phyloP scores from a whole-genome alignment of 64 coral and sea anemone species.

The Pocillopora damicornis region DNA sequence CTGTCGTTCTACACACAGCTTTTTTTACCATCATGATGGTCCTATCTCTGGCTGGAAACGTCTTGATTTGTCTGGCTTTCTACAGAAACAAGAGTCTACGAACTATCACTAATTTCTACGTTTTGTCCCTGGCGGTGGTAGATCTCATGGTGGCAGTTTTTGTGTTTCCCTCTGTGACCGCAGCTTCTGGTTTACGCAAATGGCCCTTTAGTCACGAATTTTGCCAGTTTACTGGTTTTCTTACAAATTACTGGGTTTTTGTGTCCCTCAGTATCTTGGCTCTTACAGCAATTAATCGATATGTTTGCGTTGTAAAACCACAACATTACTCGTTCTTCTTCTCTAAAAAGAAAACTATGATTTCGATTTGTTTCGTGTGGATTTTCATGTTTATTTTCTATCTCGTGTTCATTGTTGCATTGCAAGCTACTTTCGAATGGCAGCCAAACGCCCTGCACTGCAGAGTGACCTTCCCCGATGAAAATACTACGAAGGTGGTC shows the following conservation, averaged over 20 bases:
- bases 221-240: slow-evolving; percentile 30
- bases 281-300: slow-evolving; percentile 26
- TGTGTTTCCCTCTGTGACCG: not conserved
- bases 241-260: not conserved
- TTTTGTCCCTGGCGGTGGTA: not conserved
- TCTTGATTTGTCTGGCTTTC: slow-evolving; percentile 25
- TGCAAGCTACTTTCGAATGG: not conserved
- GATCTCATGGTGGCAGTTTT: slow-evolving; percentile 33
- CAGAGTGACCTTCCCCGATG: too few species aligned
- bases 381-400: not conserved
- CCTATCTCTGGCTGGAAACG: slow-evolving; percentile 15
- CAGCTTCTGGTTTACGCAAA: not conserved
- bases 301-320: slow-evolving; percentile 17
- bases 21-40: not conserved
- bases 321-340: slow-evolving; percentile 7
- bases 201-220: not conserved
- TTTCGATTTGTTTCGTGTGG: slow-evolving; percentile 20
- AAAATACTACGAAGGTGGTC: too few species aligned
- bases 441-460: not conserved
- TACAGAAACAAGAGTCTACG: slow-evolving; percentile 33
- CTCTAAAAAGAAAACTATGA: slow-evolving; percentile 9
- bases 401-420: not conserved
- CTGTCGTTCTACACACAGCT: not conserved
- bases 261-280: slow-evolving; percentile 11
- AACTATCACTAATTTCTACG: slow-evolving; percentile 25